Percentiles rank a stretch among this genome's conserved stretches.
Conservation (phyloP, 2,113 vertebrate genomes). For the Lanius ludovicianus region DNA sequence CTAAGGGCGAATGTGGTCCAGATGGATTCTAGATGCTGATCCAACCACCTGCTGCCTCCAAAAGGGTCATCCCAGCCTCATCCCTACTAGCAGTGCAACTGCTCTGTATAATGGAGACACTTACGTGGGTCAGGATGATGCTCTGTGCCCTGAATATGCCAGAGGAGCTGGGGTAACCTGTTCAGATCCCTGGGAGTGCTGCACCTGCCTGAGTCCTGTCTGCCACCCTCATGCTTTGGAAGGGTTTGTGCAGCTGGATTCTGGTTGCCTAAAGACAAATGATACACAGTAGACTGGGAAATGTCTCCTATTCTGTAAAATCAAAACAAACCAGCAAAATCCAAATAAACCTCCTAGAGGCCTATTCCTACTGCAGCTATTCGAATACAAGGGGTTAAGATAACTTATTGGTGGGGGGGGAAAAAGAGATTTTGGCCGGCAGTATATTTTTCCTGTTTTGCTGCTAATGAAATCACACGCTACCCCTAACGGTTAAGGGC, state of each 20-base stretch:
- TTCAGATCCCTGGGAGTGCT: background rate
- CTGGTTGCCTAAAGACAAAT: background rate
- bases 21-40: background rate
- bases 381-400: background rate
- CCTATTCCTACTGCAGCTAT: background rate
- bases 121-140: fast-evolving
- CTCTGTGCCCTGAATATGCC: background rate
- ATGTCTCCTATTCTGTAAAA: background rate
- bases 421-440: background rate
- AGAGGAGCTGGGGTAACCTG: background rate
- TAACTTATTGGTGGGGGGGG: fast-evolving
- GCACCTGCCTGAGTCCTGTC: background rate
- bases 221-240: background rate
- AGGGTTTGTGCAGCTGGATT: background rate
- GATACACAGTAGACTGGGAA: background rate
- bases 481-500: background rate
- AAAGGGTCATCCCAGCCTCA: background rate
- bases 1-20: background rate
- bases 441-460: background rate
- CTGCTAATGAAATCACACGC: background rate
- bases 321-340: background rate
- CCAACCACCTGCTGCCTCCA: background rate
- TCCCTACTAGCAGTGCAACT: background rate
- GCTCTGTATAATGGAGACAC: background rate
- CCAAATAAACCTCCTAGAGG: background rate